phyloP scores from a whole-genome alignment of 2,797 vertebrate genomes.

The Loris lydekkerianus region DNA sequence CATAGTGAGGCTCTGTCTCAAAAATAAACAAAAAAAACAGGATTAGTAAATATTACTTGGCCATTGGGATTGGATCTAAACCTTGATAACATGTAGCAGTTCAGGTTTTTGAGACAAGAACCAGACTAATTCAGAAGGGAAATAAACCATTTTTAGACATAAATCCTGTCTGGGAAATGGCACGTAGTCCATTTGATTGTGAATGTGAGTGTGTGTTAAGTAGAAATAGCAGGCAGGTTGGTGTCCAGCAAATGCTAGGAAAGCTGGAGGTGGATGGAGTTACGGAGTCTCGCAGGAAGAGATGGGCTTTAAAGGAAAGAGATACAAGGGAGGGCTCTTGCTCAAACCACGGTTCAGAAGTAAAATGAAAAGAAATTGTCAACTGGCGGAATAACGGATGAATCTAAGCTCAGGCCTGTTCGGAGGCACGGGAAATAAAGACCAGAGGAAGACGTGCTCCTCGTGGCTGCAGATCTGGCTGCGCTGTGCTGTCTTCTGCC shows the following conservation, averaged over 20 bases:
- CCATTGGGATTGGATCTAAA: not conserved
- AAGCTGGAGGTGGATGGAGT: not conserved
- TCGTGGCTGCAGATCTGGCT: not conserved
- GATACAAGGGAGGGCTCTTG: not conserved
- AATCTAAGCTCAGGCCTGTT: not conserved
- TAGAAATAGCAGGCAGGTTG: not conserved
- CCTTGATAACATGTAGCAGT: not conserved
- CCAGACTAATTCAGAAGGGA: not conserved
- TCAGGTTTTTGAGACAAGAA: not conserved
- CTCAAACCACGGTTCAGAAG: not conserved
- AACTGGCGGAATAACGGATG: not conserved
- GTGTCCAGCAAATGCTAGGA: rapidly evolving
- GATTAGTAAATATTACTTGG: not conserved
- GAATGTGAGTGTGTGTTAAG: not conserved
- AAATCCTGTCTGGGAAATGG: not conserved
- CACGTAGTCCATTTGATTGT: not conserved
- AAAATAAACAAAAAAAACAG: not conserved
- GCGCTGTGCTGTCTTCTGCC: rapidly evolving
- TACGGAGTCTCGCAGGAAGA: not conserved
- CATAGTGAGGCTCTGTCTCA: too few relatives aligned
- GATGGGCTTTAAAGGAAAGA: not conserved
- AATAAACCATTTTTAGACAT: not conserved
- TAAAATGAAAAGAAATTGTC: not conserved
- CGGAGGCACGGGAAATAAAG: not conserved
- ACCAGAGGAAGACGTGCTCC: not conserved